These are phyloP conservation scores for Dolichotis patagonum DNA, from an alignment of 2,113 vertebrate species.

Conservation along the genomic window DNA sequence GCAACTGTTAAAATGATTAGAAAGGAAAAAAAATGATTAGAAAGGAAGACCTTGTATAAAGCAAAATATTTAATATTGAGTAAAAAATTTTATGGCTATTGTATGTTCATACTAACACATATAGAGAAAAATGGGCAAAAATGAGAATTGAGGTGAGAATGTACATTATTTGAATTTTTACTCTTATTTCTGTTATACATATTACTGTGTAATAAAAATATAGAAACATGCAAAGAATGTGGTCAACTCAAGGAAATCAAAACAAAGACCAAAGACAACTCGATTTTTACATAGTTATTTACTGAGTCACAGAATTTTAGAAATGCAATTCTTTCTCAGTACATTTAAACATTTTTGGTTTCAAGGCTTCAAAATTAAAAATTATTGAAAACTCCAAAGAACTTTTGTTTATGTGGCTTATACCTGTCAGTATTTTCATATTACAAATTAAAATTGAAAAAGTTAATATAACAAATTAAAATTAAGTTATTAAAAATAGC, in stretches of 20 bases:
- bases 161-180: neutral
- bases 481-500: neutral
- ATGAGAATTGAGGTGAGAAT: conserved; percentile 6
- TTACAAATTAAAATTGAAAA: conserved; percentile 35
- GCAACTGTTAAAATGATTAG: conserved; percentile 45
- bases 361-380: conserved; percentile 1
- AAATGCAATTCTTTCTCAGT: neutral
- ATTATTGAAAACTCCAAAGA: neutral
- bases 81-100: conserved; percentile 27
- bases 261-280: neutral
- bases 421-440: neutral
- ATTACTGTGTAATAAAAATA: conserved; percentile 27
- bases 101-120: neutral
- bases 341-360: neutral
- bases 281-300: neutral
- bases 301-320: neutral
- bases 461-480: neutral
- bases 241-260: neutral
- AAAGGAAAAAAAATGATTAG: conserved; percentile 47
- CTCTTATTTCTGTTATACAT: conserved; percentile 38
- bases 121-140: conserved; percentile 6
- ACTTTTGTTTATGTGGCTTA: conserved; percentile 3
- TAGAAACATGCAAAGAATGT: conserved; percentile 16
- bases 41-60: conserved; percentile 24
- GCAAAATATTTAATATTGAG: conserved; percentile 26